Conservation (phyloP, 2,888 invertebrate species). For the Macaria liturata region DNA sequence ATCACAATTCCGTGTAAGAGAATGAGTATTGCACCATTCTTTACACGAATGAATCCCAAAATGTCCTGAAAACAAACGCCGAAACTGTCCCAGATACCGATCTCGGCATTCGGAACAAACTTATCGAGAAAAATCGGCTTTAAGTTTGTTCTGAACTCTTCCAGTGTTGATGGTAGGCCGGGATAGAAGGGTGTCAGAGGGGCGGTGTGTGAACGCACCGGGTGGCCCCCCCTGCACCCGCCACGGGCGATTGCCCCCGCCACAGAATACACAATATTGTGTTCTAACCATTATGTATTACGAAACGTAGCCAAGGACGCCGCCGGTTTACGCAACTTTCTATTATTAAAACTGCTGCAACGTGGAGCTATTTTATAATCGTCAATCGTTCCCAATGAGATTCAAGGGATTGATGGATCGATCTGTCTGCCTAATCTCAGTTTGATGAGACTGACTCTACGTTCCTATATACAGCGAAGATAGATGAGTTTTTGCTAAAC, state of each 20-base stretch:
- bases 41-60: too few species aligned
- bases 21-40: too few species aligned
- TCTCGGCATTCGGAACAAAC: too few species aligned
- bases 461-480: not conserved
- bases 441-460: slow-evolving; percentile 2
- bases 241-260: slow-evolving; percentile 57
- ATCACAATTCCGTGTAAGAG: too few species aligned
- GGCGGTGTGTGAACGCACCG: slow-evolving; percentile 65
- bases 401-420: slow-evolving; percentile 24
- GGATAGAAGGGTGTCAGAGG: slow-evolving; percentile 44
- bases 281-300: slow-evolving; percentile 28
- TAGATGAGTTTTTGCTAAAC: not conserved
- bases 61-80: too few species aligned
- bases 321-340: slow-evolving; percentile 40
- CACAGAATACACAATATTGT: slow-evolving; percentile 14
- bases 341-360: slow-evolving; percentile 32
- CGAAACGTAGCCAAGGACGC: slow-evolving; percentile 49
- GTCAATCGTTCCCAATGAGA: slow-evolving; percentile 22
- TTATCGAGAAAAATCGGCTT: slow-evolving; percentile 1
- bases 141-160: slow-evolving; percentile 24
- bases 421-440: slow-evolving; percentile 24
- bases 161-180: slow-evolving; percentile 29
- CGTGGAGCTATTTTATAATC: slow-evolving; percentile 28
- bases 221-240: slow-evolving; percentile 56
- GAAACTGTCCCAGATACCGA: too few species aligned